Evolutionary conservation across 2,797 vertebrate species (phyloP), one percentile per base, ranked within the genome.

Genomic region (Oreonectes daqikongensis): DNA sequence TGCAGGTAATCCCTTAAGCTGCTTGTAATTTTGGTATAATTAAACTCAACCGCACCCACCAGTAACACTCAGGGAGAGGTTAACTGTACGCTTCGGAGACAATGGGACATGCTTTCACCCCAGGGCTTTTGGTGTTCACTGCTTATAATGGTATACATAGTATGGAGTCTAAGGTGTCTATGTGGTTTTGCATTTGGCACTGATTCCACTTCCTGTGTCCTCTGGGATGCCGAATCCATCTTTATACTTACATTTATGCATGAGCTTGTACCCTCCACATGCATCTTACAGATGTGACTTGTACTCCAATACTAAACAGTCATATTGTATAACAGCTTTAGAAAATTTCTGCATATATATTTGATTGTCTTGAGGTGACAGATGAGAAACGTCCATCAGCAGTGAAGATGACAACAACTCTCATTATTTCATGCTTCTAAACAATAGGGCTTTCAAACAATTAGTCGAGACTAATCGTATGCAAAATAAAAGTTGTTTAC

Each of bases 1-100:
- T 80, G 35, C 59, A 69, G 63, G 66, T 74, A 81, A 83, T 80
- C 75, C 64, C 38, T 74, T 74, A 83, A 80, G 22, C 70, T 18
- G 48, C 75, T 63, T 67, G 72, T 82, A 63, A 76, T 82, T 70
- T 70, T 63, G 66, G 22, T n/a, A 52, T 50, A 73, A 81, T 79
- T 77, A 80, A 72, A 53, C 57, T 63, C 24, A 52, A 61, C 66
- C 17, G 7, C 67, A 77, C 75, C 75, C 75, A 77, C 66, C 18
- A 64, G 32, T 42, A 61, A 38, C 18, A 22, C 42, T 69, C 42
- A 69, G 55, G 2, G 7, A 4, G 22, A 3, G 28, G 30, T 35
- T 22, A 64, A 50, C 1, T 61, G 42, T 26, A 69, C 12, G 44
- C 55, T 69, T 18, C 6, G 30, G 1, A 50, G 40, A 68, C 65